These are phyloP conservation scores for Cataglyphis rosenhaueri DNA, from an alignment of 2,888 invertebrate genomes.

Conservation along the genomic window DNA sequence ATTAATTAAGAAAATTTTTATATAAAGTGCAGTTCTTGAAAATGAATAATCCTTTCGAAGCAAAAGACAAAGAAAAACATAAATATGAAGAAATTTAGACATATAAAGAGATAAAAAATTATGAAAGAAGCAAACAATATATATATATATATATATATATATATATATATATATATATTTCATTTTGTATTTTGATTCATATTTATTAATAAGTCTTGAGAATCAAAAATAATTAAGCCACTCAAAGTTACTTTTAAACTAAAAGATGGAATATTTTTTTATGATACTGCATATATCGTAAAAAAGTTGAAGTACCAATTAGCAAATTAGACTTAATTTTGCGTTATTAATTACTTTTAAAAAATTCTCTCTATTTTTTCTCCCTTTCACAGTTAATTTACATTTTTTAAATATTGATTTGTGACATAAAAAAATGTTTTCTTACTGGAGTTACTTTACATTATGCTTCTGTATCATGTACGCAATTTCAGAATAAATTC, in stretches of 20 bases:
- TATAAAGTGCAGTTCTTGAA: not conserved
- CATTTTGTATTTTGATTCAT: not conserved
- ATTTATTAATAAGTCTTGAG: not conserved
- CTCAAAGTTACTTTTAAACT: not conserved
- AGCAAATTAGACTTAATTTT: not conserved
- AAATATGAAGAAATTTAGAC: not conserved
- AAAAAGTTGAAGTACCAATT: not conserved
- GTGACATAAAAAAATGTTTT: not conserved
- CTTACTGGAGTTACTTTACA: slow-evolving; percentile 5
- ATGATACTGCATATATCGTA: not conserved
- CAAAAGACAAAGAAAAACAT: not conserved
- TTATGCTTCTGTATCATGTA: not conserved
- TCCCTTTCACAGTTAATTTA: not conserved
- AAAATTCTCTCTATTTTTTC: not conserved
- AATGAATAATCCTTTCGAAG: not conserved
- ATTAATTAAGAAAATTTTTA: slow-evolving; percentile 14
- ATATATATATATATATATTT: not conserved
- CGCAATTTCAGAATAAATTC: not conserved
- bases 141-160: not conserved
- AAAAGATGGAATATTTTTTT: not conserved
- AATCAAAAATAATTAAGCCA: slow-evolving; percentile 3
- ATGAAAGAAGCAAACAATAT: not conserved
- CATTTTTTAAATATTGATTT: not conserved
- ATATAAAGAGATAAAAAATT: not conserved
- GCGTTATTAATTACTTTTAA: not conserved